Conservation (phyloP, 1,140 invertebrate species). For the Plodia interpunctella region DNA sequence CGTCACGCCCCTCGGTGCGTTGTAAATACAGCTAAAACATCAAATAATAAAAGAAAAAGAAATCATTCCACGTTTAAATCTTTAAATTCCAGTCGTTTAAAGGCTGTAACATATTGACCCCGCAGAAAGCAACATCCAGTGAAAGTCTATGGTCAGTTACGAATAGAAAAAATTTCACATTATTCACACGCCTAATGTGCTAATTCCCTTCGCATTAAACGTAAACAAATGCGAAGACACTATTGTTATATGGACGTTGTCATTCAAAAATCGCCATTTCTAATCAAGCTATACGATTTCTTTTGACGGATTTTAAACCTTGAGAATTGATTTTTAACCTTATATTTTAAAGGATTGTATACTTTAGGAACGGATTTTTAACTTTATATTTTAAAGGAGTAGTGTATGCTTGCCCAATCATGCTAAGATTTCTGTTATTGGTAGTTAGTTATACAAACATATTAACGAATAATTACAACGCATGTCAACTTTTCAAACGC, state of each 20-base stretch:
- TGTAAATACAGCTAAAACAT: constrained; percentile 14
- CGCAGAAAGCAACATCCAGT: constrained; percentile 45
- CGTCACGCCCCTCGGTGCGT: neutral
- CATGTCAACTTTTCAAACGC: constrained; percentile 11
- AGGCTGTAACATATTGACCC: constrained; percentile 26
- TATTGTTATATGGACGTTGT: constrained; percentile 41
- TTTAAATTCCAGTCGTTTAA: constrained; percentile 21
- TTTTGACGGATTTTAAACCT: constrained; percentile 23
- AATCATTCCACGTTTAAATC: constrained; percentile 32
- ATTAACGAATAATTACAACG: constrained; percentile 10
- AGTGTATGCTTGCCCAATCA: constrained; percentile 18
- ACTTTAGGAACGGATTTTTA: constrained; percentile 20
- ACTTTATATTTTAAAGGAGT: too few relatives aligned
- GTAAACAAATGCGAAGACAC: constrained; percentile 38
- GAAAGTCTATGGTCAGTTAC: constrained; percentile 40
- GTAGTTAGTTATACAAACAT: neutral
- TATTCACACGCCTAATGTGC: constrained; percentile 46
- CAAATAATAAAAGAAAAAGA: constrained; percentile 24
- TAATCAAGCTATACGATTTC: constrained; percentile 3
- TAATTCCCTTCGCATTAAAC: constrained; percentile 38
- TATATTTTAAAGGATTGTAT: constrained; percentile 19
- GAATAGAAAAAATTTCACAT: constrained; percentile 44
- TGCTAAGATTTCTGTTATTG: constrained; percentile 35
- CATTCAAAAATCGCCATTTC: constrained; percentile 31
- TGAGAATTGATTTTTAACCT: constrained; percentile 15